phyloP scores from a whole-genome alignment of 2,888 invertebrate species.

The Dryobota labecula region DNA sequence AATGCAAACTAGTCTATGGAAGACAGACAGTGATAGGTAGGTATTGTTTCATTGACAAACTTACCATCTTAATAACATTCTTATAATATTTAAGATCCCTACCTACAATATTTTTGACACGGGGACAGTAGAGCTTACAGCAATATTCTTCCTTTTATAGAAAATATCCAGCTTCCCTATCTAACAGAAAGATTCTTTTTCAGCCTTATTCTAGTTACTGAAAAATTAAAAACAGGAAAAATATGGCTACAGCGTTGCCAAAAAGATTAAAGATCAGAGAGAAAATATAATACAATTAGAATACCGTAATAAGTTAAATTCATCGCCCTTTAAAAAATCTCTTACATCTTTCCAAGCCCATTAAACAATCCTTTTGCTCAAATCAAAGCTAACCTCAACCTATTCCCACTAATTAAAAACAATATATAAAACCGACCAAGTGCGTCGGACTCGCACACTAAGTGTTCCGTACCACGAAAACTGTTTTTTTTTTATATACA shows the following conservation, averaged over 20 bases:
- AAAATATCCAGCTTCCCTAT: background rate
- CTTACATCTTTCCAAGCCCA: background rate
- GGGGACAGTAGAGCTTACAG: too few species aligned
- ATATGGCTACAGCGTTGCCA: too few species aligned
- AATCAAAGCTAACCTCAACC: conserved; percentile 23
- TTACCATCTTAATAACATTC: background rate
- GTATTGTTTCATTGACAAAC: background rate
- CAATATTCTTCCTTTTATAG: too few species aligned
- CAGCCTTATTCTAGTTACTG: background rate
- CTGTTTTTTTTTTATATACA: background rate
- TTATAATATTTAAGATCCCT: background rate
- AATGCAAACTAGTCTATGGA: background rate
- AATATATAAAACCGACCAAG: conserved; percentile 16
- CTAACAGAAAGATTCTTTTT: background rate
- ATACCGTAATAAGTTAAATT: background rate
- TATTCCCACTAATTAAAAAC: conserved; percentile 56
- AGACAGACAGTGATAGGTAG: background rate
- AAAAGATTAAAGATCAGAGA: background rate
- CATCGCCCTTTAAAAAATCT: background rate
- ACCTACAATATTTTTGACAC: background rate
- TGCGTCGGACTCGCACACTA: background rate
- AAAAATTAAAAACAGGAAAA: background rate
- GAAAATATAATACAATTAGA: background rate
- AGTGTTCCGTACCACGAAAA: background rate
- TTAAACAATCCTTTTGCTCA: conserved; percentile 25